Base-by-base conservation (phyloP, 2,888 invertebrate genomes). In the Rhynchonema sp. region DNA sequence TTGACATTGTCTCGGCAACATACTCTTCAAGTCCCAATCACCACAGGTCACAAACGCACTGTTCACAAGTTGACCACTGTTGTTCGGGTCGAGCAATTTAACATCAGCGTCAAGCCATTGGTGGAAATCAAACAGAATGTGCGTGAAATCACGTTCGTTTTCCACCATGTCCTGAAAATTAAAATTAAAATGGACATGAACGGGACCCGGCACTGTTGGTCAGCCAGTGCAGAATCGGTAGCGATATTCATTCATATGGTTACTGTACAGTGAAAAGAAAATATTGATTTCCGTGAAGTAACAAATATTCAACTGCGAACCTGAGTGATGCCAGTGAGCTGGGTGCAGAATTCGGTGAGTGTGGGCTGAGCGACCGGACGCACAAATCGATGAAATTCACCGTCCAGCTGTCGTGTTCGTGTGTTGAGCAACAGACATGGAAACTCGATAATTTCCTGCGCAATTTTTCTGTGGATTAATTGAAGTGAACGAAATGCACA, bases 381-480 rank as follows among this genome's bases (percentile, higher is more conserved):
- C 0, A 82, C 76, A 68, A 79, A 82, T 6, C 75, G 72, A 64
- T 82, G 81, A 68, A 82, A 82, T 25, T 66, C 65, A 55, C 78
- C 73, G 61, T 78, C 77, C 22, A 78, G 68, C 63, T 76, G 61
- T 68, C 78, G 76, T 25, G 76, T 77, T 53, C 69, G 67, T 0
- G 77, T 74, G 63, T 77, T 78, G 1, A 82, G 65, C 62, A 77
- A 79, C 25, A 80, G 64, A 38, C 80, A 80, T 2, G 82, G 82
- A 67, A 82, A 79, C 69, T 82, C 82, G 57, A 82, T 82, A 26
- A 82, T 80, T 71, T 82, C 82, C 76, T 80, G 75, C 1, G 75
- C 1, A n/a, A n/a, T n/a, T n/a, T n/a, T n/a, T n/a, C 20, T 38
- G 46, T 22, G 22, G 3, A 49, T 23, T n/a, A n/a, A n/a, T n/a